These are phyloP conservation scores for Mustela nigripes DNA, from an alignment of 2,113 vertebrate species.

Conservation along the genomic window DNA sequence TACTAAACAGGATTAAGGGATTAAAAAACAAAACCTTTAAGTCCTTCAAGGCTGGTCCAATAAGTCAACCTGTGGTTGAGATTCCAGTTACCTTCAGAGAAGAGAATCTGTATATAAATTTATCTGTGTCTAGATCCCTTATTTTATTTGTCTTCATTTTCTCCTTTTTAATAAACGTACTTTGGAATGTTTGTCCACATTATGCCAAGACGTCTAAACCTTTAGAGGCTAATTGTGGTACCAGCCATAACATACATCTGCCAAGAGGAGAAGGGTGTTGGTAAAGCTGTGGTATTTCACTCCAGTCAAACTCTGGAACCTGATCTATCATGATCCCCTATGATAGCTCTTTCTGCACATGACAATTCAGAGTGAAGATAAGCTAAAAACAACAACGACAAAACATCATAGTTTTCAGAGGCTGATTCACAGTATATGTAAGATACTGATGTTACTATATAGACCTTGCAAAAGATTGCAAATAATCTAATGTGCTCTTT, in stretches of 20 bases:
- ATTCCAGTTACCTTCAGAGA: neutral
- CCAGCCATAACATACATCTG: neutral
- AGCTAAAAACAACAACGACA: neutral
- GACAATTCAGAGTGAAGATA: neutral
- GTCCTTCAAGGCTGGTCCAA: neutral
- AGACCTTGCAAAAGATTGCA: neutral
- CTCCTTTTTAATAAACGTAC: constrained; percentile 20
- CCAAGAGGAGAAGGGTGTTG: neutral
- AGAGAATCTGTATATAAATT: neutral
- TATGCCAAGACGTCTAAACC: constrained; percentile 7
- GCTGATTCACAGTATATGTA: neutral
- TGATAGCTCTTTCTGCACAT: neutral
- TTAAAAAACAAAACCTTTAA: neutral
- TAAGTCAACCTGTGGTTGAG: neutral
- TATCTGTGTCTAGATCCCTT: neutral
- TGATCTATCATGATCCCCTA: neutral
- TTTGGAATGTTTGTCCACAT: constrained; percentile 27
- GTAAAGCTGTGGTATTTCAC: neutral
- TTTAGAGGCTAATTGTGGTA: neutral
- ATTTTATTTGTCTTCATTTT: constrained; percentile 33
- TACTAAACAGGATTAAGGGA: neutral
- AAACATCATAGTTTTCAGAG: neutral
- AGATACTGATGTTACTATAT: neutral
- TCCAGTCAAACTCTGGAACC: neutral
- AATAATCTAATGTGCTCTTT: neutral